phyloP scores from a whole-genome alignment of 2,113 vertebrate genomes.

The Microtus ochrogaster region DNA sequence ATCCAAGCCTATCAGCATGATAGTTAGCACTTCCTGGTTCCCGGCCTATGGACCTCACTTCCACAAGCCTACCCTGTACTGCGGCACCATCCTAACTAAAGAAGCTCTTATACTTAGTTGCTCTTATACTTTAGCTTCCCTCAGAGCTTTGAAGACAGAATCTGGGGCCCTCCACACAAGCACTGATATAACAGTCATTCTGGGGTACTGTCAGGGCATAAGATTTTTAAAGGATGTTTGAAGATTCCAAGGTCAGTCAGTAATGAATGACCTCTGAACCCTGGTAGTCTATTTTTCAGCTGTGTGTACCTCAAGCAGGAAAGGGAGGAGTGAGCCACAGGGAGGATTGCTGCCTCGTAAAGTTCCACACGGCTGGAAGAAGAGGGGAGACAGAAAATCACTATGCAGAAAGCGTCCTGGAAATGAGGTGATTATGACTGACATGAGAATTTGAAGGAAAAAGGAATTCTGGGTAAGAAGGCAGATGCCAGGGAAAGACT shows the following conservation, averaged over 20 bases:
- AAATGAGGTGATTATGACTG: constrained; percentile 6
- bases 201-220: not conserved
- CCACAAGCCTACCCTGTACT: not conserved
- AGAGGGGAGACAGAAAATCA: not conserved
- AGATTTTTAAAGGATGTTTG: not conserved
- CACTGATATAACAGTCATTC: not conserved
- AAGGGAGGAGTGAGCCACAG: not conserved
- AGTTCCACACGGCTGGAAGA: not conserved
- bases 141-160: not conserved
- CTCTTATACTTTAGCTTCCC: not conserved
- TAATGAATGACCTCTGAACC: not conserved
- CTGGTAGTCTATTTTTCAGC: not conserved
- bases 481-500: not conserved
- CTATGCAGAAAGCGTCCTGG: not conserved
- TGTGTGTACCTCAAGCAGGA: not conserved
- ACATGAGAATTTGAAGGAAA: not conserved
- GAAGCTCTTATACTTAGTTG: not conserved
- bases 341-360: not conserved
- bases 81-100: not conserved
- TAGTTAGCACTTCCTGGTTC: not conserved
- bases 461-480: not conserved
- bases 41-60: not conserved
- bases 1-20: not conserved
- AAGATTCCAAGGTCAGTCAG: not conserved
- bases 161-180: not conserved